Conservation (phyloP, 2,888 invertebrate species). For the Drepana falcataria region DNA sequence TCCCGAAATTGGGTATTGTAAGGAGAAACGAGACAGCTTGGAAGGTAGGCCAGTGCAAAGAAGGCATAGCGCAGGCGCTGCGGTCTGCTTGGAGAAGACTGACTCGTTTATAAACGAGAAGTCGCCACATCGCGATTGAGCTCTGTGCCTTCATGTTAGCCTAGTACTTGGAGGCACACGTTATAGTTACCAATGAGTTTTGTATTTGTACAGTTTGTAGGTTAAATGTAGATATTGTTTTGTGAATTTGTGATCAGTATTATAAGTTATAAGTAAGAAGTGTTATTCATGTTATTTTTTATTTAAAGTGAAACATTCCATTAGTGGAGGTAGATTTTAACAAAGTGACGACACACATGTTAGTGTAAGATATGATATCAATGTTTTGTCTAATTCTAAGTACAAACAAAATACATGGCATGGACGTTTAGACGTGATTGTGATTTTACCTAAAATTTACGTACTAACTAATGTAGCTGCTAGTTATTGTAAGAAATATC, state of each 20-base stretch:
- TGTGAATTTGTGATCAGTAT: slow-evolving; percentile 59
- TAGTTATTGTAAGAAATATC: too few species aligned
- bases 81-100: slow-evolving; percentile 60
- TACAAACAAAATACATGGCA: not conserved
- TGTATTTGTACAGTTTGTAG: slow-evolving; percentile 25
- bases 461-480: too few species aligned
- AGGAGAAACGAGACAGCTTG: slow-evolving; percentile 33
- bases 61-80: slow-evolving; percentile 63
- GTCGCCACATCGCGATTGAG: slow-evolving; percentile 1
- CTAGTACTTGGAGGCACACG: slow-evolving; percentile 27
- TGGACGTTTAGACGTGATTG: not conserved
- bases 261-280: slow-evolving; percentile 30
- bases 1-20: slow-evolving; percentile 51
- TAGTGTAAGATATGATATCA: slow-evolving; percentile 23
- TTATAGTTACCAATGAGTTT: slow-evolving; percentile 31
- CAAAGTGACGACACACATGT: slow-evolving; percentile 37
- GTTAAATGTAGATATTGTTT: slow-evolving; percentile 16
- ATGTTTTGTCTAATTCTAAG: slow-evolving; percentile 2
- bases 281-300: slow-evolving; percentile 12
- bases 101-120: slow-evolving; percentile 13
- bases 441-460: not conserved
- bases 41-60: slow-evolving; percentile 56
- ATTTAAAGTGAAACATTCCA: slow-evolving; percentile 33
- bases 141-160: slow-evolving; percentile 18
- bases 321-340: slow-evolving; percentile 26